These are phyloP conservation scores for Limenitis camilla DNA, from an alignment of 2,888 invertebrate species.

Conservation along the genomic window DNA sequence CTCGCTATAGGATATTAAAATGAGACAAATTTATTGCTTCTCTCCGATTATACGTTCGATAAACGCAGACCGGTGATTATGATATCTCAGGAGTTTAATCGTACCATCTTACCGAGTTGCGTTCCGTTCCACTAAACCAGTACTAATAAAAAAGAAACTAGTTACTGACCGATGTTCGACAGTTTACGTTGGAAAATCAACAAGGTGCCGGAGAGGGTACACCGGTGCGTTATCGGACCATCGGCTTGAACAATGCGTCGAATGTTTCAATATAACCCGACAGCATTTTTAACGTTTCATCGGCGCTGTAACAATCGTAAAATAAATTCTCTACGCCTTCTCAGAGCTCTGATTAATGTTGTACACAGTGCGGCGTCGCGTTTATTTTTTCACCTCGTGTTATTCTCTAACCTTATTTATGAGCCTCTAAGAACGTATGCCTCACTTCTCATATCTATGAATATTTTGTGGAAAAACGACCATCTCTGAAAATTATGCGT, in stretches of 20 bases:
- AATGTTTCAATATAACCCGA: constrained; percentile 72
- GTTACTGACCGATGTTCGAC: constrained; percentile 61
- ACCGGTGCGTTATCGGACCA: constrained; percentile 67
- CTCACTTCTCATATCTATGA: constrained; percentile 25
- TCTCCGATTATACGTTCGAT: constrained; percentile 70
- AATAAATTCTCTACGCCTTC: constrained; percentile 74
- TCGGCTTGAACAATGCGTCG: constrained; percentile 67
- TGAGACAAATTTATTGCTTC: constrained; percentile 72
- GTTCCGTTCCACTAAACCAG: constrained; percentile 71
- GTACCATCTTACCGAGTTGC: constrained; percentile 66
- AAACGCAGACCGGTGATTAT: constrained; percentile 74
- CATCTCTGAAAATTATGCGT: no score
- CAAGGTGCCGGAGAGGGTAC: constrained; percentile 62
- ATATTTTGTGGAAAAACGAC: constrained; percentile 25
- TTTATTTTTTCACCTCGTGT: constrained; percentile 62
- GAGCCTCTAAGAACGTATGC: constrained; percentile 28
- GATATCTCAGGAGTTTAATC: constrained; percentile 69
- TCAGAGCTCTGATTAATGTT: constrained; percentile 72
- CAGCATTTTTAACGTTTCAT: constrained; percentile 74
- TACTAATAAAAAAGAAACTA: constrained; percentile 72
- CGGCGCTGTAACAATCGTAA: constrained; percentile 72
- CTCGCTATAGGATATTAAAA: constrained; percentile 69
- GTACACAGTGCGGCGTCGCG: constrained; percentile 62
- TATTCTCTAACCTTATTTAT: constrained; percentile 68
- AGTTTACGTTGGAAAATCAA: constrained; percentile 71